These are phyloP conservation scores for Tyrannus savana DNA, from an alignment of 2,113 vertebrate genomes.

Conservation along the genomic window DNA sequence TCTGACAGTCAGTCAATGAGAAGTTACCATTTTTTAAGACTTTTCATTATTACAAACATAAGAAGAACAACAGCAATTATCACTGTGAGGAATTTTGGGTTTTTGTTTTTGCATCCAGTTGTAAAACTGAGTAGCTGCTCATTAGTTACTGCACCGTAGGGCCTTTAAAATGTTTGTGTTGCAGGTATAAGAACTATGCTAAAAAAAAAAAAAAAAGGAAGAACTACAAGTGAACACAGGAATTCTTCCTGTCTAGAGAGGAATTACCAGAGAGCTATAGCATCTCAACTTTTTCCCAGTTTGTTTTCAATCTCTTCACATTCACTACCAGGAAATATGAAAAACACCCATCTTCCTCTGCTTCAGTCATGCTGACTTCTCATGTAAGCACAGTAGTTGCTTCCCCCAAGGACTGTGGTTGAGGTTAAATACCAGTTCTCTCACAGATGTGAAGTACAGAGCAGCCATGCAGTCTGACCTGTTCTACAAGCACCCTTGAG, in stretches of 20 bases:
- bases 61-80: neutral
- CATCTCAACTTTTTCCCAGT: neutral
- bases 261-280: neutral
- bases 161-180: neutral
- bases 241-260: neutral
- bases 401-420: neutral
- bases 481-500: neutral
- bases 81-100: neutral
- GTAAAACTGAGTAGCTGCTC: neutral
- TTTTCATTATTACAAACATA: neutral
- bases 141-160: neutral
- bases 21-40: neutral
- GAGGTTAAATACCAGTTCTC: neutral
- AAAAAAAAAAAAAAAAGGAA: neutral
- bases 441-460: neutral
- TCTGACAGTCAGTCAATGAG: neutral
- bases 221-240: neutral
- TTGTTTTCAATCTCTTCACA: neutral
- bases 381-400: neutral
- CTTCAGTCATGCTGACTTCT: neutral
- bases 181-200: neutral
- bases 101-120: neutral
- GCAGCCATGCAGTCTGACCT: neutral
- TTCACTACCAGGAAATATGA: neutral
- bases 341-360: neutral